Base-by-base conservation (phyloP, 1,140 invertebrate genomes). In the Lutraria rhynchaena region DNA sequence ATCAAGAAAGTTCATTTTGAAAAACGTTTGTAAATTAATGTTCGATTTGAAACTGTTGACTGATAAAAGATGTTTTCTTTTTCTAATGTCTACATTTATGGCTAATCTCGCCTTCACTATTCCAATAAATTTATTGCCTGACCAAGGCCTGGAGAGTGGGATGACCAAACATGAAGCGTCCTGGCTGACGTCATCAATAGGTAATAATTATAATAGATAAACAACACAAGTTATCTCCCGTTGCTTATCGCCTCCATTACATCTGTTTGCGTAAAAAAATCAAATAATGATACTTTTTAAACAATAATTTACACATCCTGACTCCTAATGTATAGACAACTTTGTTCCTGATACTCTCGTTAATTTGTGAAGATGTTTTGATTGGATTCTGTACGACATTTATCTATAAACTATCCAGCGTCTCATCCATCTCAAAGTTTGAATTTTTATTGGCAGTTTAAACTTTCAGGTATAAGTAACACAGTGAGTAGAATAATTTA, bases 91-190 rank as follows among this genome's bases (percentile, higher is more conserved):
- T 24, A 29, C 24, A 17, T 74, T 74, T 27, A 46, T 27, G 7
- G 37, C 60, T 19, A 33, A 74, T 7, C 35, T 74, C 5, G 71
- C 53, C 0, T 74, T 60, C 19, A 41, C 53, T 15, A 74, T 74
- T 13, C 71, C 71, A 1, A 44, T 60, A 19, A 58, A 74, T 35
- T 41, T 74, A 0, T 37, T 74, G n/a, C 71, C 71, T 9, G 71
- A 74, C 55, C 71, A 58, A 24, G 71, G 35, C 22, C 31, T 57
- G 17, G 37, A 46, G 24, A 7, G 15, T n/a, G 71, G 71, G 1
- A 74, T 74, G 57, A 31, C 51, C 3, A 74, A 74, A 74, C 22
- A 74, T 9, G 4, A 60, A 15, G 71, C 71, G 7, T 53, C 71
- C 19, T 74, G 71, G 71, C 22, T 74, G 5, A 7, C 57, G 1